A percentile compares a stretch with the other conserved stretches of the same genome.
phyloP scores from a whole-genome alignment of 2,113 vertebrate species.

The Lathamus discolor region DNA sequence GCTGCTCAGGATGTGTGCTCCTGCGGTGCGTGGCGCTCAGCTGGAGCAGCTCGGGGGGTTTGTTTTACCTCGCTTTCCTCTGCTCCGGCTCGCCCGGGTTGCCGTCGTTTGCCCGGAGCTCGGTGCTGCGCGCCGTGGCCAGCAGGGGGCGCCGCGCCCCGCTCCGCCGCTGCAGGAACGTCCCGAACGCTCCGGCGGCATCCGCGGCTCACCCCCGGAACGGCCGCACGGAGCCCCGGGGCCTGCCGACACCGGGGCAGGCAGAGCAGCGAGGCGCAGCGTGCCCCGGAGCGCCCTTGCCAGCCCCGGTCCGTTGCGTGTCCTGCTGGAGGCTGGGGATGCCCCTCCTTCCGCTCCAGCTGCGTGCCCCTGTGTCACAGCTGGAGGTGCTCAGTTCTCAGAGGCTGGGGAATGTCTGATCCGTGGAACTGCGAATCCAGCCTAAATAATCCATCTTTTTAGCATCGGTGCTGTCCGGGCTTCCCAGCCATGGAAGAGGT shows the following conservation, averaged over 20 bases:
- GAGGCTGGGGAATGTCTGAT: not conserved
- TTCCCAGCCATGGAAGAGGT: not conserved
- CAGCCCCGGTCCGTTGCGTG: not conserved
- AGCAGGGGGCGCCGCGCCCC: not conserved
- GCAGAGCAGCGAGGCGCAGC: not conserved
- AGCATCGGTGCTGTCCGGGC: too few relatives aligned
- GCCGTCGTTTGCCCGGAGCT: not conserved
- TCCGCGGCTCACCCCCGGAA: not conserved
- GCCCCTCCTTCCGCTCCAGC: not conserved
- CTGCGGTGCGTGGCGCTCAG: not conserved
- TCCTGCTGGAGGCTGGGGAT: not conserved
- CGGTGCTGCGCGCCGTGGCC: not conserved
- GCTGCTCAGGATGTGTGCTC: not conserved
- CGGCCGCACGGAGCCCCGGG: not conserved
- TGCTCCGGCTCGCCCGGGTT: not conserved
- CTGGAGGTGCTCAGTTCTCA: too few relatives aligned
- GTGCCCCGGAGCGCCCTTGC: not conserved
- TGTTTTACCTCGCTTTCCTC: not conserved
- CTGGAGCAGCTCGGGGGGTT: not conserved
- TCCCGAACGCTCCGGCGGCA: not conserved
- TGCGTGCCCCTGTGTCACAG: not conserved
- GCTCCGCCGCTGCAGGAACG: too few relatives aligned
- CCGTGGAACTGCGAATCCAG: fast-evolving
- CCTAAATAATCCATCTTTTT: not conserved
- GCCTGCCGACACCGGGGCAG: fast-evolving